Conservation (phyloP, 2,797 vertebrate species). For the Pseudopleuronectes americanus region DNA sequence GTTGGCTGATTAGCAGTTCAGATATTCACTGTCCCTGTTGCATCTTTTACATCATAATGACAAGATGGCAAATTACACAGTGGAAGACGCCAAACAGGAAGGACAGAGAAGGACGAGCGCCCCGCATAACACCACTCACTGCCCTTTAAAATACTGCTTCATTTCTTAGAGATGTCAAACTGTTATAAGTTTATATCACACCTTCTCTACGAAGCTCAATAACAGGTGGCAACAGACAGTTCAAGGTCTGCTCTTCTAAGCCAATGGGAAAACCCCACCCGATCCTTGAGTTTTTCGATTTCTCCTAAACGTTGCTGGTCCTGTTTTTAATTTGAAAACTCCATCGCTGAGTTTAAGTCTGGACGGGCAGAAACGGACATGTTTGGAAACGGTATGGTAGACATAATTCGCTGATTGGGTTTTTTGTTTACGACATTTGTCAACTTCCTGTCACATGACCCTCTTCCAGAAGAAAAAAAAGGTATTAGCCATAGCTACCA, state of each 20-base stretch:
- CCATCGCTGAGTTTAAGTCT: too few relatives aligned
- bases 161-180: slow-evolving; percentile 22
- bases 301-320: not conserved
- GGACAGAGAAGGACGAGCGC: slow-evolving; percentile 2
- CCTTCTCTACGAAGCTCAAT: not conserved
- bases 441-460: too few relatives aligned
- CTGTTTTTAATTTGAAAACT: not conserved
- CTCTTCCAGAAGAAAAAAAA: too few relatives aligned
- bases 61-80: slow-evolving; percentile 50
- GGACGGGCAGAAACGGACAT: too few relatives aligned
- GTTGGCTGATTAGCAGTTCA: slow-evolving; percentile 62
- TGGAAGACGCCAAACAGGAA: slow-evolving; percentile 25
- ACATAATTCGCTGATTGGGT: not conserved
- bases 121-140: slow-evolving; percentile 10
- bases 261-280: not conserved
- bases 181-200: not conserved
- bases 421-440: not conserved
- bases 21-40: slow-evolving; percentile 60
- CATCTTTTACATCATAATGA: slow-evolving; percentile 55
- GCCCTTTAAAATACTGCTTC: slow-evolving; percentile 8
- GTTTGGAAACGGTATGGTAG: too few relatives aligned
- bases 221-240: not conserved
- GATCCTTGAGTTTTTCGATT: not conserved
- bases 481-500: too few relatives aligned
- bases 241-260: not conserved